Evolutionary conservation across 1,140 invertebrate genomes (phyloP).

Genomic region (Drosophila paulistorum): DNA sequence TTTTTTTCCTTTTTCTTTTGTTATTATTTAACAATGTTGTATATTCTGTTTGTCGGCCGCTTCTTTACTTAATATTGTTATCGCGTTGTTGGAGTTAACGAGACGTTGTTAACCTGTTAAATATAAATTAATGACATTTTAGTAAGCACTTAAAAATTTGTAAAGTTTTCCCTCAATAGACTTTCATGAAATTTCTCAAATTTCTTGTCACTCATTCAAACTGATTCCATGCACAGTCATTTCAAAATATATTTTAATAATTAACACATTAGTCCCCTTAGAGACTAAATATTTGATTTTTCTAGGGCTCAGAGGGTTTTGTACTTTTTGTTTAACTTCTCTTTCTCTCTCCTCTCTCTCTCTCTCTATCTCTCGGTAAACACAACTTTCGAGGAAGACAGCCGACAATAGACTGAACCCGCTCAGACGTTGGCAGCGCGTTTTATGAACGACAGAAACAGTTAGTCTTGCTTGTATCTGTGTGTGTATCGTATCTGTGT

Average conservation of each 20-base stretch:
- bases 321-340: neutral
- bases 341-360: neutral
- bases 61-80: conserved; percentile 41
- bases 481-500: neutral
- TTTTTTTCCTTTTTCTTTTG: conserved; percentile 9
- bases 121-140: conserved; percentile 62
- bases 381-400: neutral
- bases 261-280: neutral
- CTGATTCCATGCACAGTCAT: neutral
- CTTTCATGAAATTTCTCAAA: neutral
- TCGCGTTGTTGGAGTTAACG: conserved; percentile 37
- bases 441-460: neutral
- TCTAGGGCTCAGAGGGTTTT: neutral
- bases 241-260: neutral
- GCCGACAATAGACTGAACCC: neutral
- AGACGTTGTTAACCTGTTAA: conserved; percentile 54
- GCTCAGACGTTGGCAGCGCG: neutral
- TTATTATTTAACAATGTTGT: conserved; percentile 49
- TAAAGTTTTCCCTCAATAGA: neutral
- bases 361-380: neutral
- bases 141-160: conserved; percentile 38
- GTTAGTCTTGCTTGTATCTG: neutral
- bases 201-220: neutral
- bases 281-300: neutral
- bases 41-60: conserved; percentile 34